A percentile compares a stretch with the other conserved stretches of the same genome.
phyloP scores from a whole-genome alignment of 2,113 vertebrate genomes.

The Heterochromis multidens region DNA sequence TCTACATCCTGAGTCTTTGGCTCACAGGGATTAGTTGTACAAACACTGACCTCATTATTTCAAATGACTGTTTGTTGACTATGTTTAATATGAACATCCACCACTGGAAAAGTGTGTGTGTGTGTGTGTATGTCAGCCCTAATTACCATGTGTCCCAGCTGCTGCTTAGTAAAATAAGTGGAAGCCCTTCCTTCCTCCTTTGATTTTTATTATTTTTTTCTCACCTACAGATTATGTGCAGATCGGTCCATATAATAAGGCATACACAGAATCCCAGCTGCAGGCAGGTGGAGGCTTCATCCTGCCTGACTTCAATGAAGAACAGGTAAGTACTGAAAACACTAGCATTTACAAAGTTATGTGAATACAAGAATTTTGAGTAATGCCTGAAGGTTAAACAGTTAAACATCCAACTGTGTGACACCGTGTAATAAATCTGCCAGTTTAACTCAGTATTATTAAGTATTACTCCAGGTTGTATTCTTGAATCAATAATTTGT shows the following conservation, averaged over 20 bases:
- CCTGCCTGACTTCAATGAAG: constrained; percentile 92
- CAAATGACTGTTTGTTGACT: not conserved
- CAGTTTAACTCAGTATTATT: not conserved
- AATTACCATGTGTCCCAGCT: no score
- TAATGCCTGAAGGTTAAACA: no score
- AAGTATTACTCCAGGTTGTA: not conserved
- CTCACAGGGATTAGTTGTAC: not conserved
- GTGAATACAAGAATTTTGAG: no score
- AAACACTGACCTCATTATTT: not conserved
- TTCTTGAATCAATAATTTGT: not conserved
- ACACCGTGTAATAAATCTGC: not conserved
- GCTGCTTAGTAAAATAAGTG: no score
- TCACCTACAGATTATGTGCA: constrained; percentile 80
- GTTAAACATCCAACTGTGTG: no score
- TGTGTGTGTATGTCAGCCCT: not conserved
- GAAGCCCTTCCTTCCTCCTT: not conserved
- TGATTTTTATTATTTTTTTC: not conserved
- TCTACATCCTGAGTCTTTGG: not conserved
- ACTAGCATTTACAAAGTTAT: not conserved
- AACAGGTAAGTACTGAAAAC: constrained; percentile 78
- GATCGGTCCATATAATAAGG: constrained; percentile 85
- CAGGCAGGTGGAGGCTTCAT: constrained; percentile 91
- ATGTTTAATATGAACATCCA: not conserved
- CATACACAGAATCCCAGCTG: constrained; percentile 86
- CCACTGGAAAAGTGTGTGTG: not conserved